Evolutionary conservation across 2,113 vertebrate species (phyloP).

Genomic region (Urocynchramus pylzowi): DNA sequence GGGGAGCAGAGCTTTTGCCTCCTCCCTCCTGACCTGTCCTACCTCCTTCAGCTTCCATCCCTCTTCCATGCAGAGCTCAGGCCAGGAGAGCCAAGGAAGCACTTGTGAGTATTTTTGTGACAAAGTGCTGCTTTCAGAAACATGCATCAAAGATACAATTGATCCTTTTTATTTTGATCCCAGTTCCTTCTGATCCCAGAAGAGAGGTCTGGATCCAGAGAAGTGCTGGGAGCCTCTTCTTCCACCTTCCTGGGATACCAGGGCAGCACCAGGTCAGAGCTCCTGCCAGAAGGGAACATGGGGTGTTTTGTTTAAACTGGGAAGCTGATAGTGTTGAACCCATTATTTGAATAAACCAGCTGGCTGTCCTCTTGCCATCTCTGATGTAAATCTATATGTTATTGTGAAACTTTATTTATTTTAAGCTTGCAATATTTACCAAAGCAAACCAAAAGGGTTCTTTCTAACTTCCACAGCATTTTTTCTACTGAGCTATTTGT

Average conservation of each 20-base stretch:
- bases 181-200: background rate
- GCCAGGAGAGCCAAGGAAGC: background rate
- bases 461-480: constrained; percentile 50
- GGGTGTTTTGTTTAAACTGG: background rate
- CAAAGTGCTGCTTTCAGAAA: background rate
- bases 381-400: constrained; percentile 27
- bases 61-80: background rate
- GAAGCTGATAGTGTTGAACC: constrained; percentile 30
- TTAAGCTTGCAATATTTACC: constrained; percentile 53
- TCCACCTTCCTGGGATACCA: background rate
- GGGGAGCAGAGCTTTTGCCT: background rate
- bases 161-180: background rate
- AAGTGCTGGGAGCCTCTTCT: background rate
- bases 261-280: background rate
- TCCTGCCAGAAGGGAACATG: background rate
- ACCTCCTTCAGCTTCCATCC: background rate
- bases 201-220: background rate
- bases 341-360: constrained; percentile 22
- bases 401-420: constrained; percentile 54
- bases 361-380: constrained; percentile 33
- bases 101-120: background rate
- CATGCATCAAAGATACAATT: background rate
- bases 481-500: constrained; percentile 45
- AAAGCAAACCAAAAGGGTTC: constrained; percentile 29
- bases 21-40: background rate